Evolutionary conservation across 1,140 invertebrate genomes (phyloP), one percentile per base, ranked within the genome.

Genomic region (Platyscapa corneri): DNA sequence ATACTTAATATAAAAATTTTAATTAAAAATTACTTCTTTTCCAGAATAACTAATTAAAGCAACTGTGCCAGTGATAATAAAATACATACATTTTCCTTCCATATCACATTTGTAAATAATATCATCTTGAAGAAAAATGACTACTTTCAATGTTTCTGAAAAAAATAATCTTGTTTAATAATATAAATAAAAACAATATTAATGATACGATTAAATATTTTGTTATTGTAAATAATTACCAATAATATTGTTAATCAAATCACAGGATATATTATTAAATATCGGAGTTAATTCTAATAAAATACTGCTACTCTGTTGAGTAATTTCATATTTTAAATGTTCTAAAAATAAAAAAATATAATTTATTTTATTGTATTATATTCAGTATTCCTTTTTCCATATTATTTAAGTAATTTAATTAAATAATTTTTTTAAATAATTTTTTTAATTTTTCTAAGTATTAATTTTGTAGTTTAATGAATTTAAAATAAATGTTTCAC

Each of bases 51-150:
- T 94, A n/a, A 94, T 93, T 3, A 95, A 88, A 6, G 93, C 94
- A 0, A 95, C 94, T 1, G 94, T 94, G 53, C 95, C 95, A 84
- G 90, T 93, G 0, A 92, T 88, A 76, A 95, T 93, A 77, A 95
- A 95, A 87, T 94, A 95, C 94, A 95, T 95, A 84, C 92, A 94
- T n/a, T 94, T 92, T 14, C 93, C 94, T 65, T 91, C 87, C 16
- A 91, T 89, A 0, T 91, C 92, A 2, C 92, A 93, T 86, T 93
- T 92, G 30, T 94, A 92, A 81, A 95, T 94, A 23, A 92, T 32
- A 60, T 92, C 92, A 46, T 89, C 84, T 32, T 89, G 72, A 7
- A 91, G 83, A 86, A 90, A 91, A 85, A 92, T 88, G 0, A 89
- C 86, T 12, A 82, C 87, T 72, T 87, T 90, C 37, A 91, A 67